Conservation (phyloP, 2,888 invertebrate species). For the Trissolcus brochymenae region DNA sequence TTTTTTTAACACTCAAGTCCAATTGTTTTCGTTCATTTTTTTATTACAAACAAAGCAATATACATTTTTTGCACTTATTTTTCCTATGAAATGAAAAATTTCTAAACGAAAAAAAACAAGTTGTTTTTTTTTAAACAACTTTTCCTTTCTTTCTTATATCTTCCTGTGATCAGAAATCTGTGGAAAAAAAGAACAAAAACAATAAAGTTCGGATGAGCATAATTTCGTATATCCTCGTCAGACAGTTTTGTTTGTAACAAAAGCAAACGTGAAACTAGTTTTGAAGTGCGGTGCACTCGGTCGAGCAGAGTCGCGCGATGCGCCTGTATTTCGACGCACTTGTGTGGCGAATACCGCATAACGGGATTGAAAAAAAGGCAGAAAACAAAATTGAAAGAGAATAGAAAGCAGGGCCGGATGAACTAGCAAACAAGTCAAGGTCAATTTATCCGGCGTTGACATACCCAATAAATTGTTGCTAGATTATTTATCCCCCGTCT, state of each 20-base stretch:
- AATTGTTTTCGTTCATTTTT: too few species aligned
- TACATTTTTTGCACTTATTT: too few species aligned
- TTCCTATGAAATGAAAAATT: too few species aligned
- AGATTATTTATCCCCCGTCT: conserved; percentile 33
- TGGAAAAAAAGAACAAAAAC: conserved; percentile 2
- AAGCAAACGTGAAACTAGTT: conserved; percentile 20
- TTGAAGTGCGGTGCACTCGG: conserved; percentile 19
- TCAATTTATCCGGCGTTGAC: conserved; percentile 40
- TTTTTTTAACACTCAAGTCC: too few species aligned
- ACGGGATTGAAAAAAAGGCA: conserved; percentile 7
- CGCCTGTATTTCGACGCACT: conserved; percentile 29
- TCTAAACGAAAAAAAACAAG: not conserved
- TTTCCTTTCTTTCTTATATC: not conserved
- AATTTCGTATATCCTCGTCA: conserved; percentile 7
- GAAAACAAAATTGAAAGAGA: conserved; percentile 39
- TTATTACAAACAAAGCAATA: too few species aligned
- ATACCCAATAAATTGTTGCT: conserved; percentile 37
- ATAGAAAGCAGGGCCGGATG: conserved; percentile 28
- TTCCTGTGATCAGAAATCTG: not conserved
- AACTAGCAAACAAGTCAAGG: conserved; percentile 46
- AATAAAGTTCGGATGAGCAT: conserved; percentile 13
- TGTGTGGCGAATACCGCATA: conserved; percentile 6
- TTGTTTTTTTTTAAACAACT: not conserved
- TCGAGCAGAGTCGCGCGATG: conserved; percentile 9
- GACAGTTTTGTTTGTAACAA: conserved; percentile 11